Base-by-base conservation (phyloP, 1,140 invertebrate genomes). In the Trypoxylus dichotomus region DNA sequence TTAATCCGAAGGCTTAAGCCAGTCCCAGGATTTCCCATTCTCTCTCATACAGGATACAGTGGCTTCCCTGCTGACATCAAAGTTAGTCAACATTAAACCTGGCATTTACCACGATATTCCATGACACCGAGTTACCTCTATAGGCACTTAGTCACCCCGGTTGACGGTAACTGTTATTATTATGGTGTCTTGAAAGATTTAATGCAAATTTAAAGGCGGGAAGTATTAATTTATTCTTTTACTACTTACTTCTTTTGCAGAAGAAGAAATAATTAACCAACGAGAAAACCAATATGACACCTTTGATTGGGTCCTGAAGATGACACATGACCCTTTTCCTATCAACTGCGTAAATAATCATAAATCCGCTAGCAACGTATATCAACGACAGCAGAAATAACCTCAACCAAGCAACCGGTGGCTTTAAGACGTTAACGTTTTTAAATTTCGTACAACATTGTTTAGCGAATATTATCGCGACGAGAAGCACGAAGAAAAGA, bases 261-360 rank as follows among this genome's bases (percentile, higher is more conserved):
- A 90, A 90, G 83, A 91, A 90, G 83, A 90, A 90, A 80, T 91
- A 90, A 80, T 89, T 90, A 11, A 91, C 86, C 43, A 91, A 83
- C 0, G 90, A 88, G 80, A 90, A 90, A 0, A 91, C 87, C 42
- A 91, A 81, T 3, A 89, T 85, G 25, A 90, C 86, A 42, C 89
- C 90, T 79, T 91, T 90, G 27, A 91, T 88, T 0, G 90, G 90
- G 83, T 91, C 90, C 81, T 91, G 90, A 5, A 90, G 84, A 82
- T 91, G 90, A 79, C 90, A 91, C 13, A 90, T 81, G 19, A 91
- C 90, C 79, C 88, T 78, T 75, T 85, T 85, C 71, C 81, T 79
- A 79, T 85, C 84, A 24, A 80, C 71, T 1, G 83, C 79, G 81
- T 85, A 85, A 7, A 84, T 71, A 60, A 85, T 82, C 29, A 84